These are phyloP conservation scores for Eulithis prunata DNA, from an alignment of 2,888 invertebrate genomes.

Conservation along the genomic window DNA sequence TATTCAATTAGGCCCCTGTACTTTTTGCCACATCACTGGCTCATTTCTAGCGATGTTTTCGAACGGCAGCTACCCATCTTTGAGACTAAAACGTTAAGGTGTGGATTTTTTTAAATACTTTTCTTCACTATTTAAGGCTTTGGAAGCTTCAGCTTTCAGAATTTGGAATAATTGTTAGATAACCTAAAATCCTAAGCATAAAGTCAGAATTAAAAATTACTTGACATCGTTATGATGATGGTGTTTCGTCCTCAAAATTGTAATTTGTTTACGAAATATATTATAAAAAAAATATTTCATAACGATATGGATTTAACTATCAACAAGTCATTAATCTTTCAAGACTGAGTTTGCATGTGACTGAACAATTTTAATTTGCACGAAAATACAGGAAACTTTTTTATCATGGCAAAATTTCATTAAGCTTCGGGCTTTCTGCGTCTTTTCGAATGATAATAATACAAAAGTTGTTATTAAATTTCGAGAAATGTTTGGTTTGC, in stretches of 20 bases:
- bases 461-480: constrained; percentile 24
- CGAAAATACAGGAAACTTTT: constrained; percentile 22
- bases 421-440: constrained; percentile 4
- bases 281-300: constrained; percentile 10
- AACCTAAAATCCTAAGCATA: too few species aligned
- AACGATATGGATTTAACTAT: constrained; percentile 15
- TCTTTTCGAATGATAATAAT: constrained; percentile 21
- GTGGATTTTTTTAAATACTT: too few species aligned
- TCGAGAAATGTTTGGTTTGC: constrained; percentile 16
- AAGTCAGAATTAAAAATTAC: too few species aligned
- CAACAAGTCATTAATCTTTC: constrained; percentile 13
- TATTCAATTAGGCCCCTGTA: too few species aligned
- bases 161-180: too few species aligned
- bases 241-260: neutral
- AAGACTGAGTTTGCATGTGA: constrained; percentile 17
- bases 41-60: too few species aligned
- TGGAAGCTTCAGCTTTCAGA: too few species aligned
- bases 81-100: too few species aligned
- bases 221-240: too few species aligned
- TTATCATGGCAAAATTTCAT: constrained; percentile 23
- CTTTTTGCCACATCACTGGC: too few species aligned
- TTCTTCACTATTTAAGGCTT: too few species aligned
- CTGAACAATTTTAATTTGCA: constrained; percentile 26
- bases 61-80: too few species aligned
- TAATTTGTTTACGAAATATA: neutral